Conservation (phyloP, 2,888 invertebrate species). For the Cephus pygmeus region DNA sequence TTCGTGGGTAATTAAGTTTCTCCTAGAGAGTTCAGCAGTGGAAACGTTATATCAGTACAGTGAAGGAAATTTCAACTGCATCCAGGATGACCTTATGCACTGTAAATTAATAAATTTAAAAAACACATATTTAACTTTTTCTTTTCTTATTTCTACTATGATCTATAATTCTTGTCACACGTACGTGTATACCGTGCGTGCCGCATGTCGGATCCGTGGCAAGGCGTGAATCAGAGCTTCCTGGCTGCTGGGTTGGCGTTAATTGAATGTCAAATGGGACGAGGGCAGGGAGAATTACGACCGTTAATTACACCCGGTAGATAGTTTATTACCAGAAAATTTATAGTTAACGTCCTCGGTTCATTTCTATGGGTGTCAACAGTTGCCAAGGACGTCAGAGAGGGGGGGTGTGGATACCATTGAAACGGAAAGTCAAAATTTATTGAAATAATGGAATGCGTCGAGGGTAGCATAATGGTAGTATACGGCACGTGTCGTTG, state of each 20-base stretch:
- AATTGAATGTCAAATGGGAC: constrained; percentile 44
- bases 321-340: constrained; percentile 29
- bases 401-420: neutral
- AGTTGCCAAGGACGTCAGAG: neutral
- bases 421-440: neutral
- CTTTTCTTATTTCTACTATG: neutral
- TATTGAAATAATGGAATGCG: neutral
- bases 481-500: neutral
- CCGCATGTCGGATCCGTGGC: neutral
- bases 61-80: neutral
- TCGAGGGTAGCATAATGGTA: neutral
- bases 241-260: constrained; percentile 22
- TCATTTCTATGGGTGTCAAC: neutral
- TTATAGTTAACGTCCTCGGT: constrained; percentile 27
- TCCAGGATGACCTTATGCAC: neutral
- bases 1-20: neutral
- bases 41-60: neutral
- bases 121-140: neutral
- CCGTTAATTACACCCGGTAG: constrained; percentile 31
- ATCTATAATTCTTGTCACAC: neutral
- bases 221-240: neutral
- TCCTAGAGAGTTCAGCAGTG: neutral
- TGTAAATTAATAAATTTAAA: neutral
- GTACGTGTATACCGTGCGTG: neutral
- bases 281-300: constrained; percentile 36